These are phyloP conservation scores for Drosophila anomelani DNA, from an alignment of 2,888 invertebrate genomes.

Conservation along the genomic window DNA sequence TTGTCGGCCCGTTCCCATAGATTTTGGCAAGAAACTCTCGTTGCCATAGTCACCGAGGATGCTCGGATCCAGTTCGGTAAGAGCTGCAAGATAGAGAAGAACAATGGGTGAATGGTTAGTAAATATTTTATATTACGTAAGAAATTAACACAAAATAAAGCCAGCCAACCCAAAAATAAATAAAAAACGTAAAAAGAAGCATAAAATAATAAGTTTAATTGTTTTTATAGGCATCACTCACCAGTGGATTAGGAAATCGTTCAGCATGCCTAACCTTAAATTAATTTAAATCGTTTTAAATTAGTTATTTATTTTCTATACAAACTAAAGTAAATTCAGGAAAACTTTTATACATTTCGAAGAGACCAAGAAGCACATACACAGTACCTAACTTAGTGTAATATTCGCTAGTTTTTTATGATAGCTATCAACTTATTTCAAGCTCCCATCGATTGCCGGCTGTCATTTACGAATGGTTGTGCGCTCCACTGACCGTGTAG, in stretches of 20 bases:
- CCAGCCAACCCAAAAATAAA: constrained; percentile 1
- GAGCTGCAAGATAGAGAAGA: constrained; percentile 40
- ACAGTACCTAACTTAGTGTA: neutral
- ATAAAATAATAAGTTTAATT: neutral
- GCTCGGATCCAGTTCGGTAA: constrained; percentile 38
- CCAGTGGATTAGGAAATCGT: neutral
- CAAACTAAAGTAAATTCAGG: neutral
- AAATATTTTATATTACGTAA: no score
- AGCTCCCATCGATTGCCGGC: neutral
- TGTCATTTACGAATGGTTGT: constrained; percentile 80
- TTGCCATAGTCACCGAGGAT: constrained; percentile 59
- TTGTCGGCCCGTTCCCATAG: constrained; percentile 15
- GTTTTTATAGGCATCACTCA: constrained; percentile 17
- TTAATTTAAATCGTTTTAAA: neutral
- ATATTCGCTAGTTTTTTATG: neutral
- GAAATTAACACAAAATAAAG: neutral
- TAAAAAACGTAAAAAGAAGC: neutral
- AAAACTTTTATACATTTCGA: neutral
- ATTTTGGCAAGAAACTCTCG: constrained; percentile 62
- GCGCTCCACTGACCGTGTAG: constrained; percentile 81
- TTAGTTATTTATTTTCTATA: neutral
- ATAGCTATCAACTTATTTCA: neutral
- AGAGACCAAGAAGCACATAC: neutral
- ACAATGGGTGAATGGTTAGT: neutral
- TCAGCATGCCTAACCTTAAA: neutral